Base-by-base conservation (phyloP, 2,888 invertebrate species). In the Pherbina coryleti region DNA sequence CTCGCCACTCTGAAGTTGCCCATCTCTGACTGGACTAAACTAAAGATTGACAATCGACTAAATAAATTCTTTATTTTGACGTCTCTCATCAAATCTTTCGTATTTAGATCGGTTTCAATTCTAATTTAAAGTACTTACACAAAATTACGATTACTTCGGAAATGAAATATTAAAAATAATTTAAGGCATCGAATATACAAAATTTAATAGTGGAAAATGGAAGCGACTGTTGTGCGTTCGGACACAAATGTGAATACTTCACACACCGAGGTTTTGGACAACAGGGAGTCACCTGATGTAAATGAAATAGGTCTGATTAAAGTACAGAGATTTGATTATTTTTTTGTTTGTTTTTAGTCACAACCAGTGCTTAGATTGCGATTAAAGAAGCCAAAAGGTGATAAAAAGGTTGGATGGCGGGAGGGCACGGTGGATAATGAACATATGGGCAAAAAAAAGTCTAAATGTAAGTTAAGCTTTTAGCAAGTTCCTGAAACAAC, bases 401-500 rank as follows among this genome's bases (percentile, higher is more conserved):
- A 92, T 76, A 95, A 95, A 89, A 96, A 96, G 89, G 98, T 98
- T 0, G 94, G 94, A 80, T 98, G 97, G 97, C 94, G 94, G 11
- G 93, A 94, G 79, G 97, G 94, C 83, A 97, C 98, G 0, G 95
- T 98, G 17, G 98, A 98, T 90, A 98, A 98, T 90, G 98, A 98
- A 89, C 91, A 97, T 87, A 93, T 98, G 94, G 95, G 96, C 87
- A 97, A 95, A 89, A 98, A 97, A 90, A 98, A 98, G 90, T 98
- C 98, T 31, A 98, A 98, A 92, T 98, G 98, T 97, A 91, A 92
- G 93, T 90, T 17, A 71, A 73, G 11, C 55, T 19, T 22, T 51
- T 25, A 9, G 5, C 9, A 28, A 28, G 5, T 25, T 74, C 7
- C 51, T 44, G 19, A 9, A 7, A 37, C 44, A 44, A 14, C 2